A percentile compares a stretch with the other conserved stretches of the same genome.
Conservation (phyloP, 2,888 invertebrate genomes). For the Callimorpha dominula region DNA sequence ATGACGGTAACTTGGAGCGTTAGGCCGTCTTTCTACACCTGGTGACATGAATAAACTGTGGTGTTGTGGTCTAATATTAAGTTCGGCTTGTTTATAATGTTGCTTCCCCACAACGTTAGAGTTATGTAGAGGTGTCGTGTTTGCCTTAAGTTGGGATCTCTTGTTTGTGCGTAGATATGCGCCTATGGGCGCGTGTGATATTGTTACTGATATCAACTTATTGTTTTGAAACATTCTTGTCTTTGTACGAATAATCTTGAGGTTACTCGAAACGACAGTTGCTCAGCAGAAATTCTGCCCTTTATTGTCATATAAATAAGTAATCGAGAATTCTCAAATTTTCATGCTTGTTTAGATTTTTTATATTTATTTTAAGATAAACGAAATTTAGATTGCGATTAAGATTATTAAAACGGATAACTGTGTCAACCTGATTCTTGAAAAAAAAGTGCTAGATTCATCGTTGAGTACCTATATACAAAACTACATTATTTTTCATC, state of each 20-base stretch:
- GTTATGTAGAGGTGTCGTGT: slow-evolving; percentile 55
- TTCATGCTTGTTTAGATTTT: background rate
- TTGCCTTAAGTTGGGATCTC: slow-evolving; percentile 55
- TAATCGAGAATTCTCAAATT: background rate
- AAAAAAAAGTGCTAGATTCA: no score
- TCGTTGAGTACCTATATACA: no score
- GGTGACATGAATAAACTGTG: slow-evolving; percentile 79
- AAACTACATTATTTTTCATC: no score
- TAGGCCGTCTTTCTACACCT: slow-evolving; percentile 79
- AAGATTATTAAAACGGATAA: no score
- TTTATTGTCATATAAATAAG: slow-evolving; percentile 8
- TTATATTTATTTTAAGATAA: no score
- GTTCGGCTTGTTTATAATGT: slow-evolving; percentile 72
- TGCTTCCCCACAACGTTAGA: slow-evolving; percentile 39
- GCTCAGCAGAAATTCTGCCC: slow-evolving; percentile 15
- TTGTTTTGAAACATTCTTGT: slow-evolving; percentile 43
- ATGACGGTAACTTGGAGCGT: slow-evolving; percentile 72
- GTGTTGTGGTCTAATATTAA: slow-evolving; percentile 77
- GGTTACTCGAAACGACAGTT: slow-evolving; percentile 26
- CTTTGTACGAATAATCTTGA: slow-evolving; percentile 28
- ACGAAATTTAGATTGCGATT: no score
- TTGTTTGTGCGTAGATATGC: slow-evolving; percentile 49
- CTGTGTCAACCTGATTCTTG: no score
- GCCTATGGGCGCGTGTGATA: slow-evolving; percentile 43
- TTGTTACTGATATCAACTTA: slow-evolving; percentile 44